Conservation (phyloP, 2,113 vertebrate species). For the Formicarius rufipectus region DNA sequence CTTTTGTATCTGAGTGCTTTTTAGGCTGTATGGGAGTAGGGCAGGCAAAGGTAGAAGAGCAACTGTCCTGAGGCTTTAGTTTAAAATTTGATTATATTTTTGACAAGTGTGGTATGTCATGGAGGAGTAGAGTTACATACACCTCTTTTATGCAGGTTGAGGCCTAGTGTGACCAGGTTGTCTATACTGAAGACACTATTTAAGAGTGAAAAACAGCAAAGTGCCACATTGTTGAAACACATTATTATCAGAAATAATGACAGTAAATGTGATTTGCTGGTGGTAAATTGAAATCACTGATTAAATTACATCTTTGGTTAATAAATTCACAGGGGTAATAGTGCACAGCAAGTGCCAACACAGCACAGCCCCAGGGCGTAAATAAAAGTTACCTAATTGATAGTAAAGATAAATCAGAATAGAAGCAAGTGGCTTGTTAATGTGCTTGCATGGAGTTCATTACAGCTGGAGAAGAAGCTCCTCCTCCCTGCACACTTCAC, state of each 20-base stretch:
- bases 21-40: neutral
- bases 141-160: neutral
- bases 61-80: neutral
- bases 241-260: constrained; percentile 43
- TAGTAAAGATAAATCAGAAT: constrained; percentile 68
- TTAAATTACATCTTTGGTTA: constrained; percentile 73
- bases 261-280: constrained; percentile 61
- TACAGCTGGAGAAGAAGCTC: constrained; percentile 23
- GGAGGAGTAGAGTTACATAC: constrained; percentile 1
- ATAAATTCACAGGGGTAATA: constrained; percentile 67
- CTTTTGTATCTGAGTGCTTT: neutral
- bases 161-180: neutral
- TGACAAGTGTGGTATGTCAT: neutral
- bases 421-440: constrained; percentile 57
- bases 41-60: neutral
- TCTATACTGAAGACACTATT: constrained; percentile 7
- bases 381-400: constrained; percentile 75
- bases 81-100: neutral
- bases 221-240: constrained; percentile 22
- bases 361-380: constrained; percentile 60
- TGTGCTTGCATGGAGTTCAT: constrained; percentile 49
- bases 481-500: neutral
- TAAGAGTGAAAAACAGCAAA: constrained; percentile 24
- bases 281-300: constrained; percentile 77
- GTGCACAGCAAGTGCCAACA: constrained; percentile 59